phyloP scores from a whole-genome alignment of 2,888 invertebrate species.

The Epirrita christyi region DNA sequence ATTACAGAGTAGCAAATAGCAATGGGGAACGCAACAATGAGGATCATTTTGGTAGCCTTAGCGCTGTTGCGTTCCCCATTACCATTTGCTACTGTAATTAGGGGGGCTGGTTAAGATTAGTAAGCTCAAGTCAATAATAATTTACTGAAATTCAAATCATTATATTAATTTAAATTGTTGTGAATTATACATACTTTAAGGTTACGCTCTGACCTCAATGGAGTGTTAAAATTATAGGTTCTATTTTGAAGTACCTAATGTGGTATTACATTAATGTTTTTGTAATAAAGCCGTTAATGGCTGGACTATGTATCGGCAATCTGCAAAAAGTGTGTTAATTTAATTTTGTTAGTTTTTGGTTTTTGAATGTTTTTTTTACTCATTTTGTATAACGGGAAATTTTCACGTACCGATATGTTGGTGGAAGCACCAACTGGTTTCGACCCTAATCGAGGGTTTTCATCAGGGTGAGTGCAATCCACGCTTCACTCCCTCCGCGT shows the following conservation, averaged over 20 bases:
- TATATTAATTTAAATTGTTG: constrained; percentile 36
- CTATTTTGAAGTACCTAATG: constrained; percentile 20
- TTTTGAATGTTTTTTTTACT: not conserved
- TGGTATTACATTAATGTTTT: constrained; percentile 9
- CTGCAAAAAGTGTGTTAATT: not conserved
- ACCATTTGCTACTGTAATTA: too few species aligned
- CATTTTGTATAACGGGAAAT: not conserved
- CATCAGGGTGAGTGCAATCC: too few species aligned
- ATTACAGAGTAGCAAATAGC: too few species aligned
- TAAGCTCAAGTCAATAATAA: constrained; percentile 16
- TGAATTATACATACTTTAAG: constrained; percentile 37
- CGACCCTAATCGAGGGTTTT: too few species aligned
- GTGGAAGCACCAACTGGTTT: too few species aligned
- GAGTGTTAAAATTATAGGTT: constrained; percentile 32
- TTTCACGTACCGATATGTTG: too few species aligned
- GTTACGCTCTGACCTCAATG: constrained; percentile 28
- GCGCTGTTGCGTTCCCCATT: too few species aligned
- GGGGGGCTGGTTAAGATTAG: constrained; percentile 33
- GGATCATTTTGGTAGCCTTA: too few species aligned
- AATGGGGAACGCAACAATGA: too few species aligned
- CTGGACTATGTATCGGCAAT: not conserved
- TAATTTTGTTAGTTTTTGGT: not conserved
- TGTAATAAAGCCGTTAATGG: not conserved
- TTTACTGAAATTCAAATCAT: constrained; percentile 33
- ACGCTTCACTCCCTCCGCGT: too few species aligned